Conservation (phyloP, 2,113 vertebrate genomes). For the Vulpes vulpes region DNA sequence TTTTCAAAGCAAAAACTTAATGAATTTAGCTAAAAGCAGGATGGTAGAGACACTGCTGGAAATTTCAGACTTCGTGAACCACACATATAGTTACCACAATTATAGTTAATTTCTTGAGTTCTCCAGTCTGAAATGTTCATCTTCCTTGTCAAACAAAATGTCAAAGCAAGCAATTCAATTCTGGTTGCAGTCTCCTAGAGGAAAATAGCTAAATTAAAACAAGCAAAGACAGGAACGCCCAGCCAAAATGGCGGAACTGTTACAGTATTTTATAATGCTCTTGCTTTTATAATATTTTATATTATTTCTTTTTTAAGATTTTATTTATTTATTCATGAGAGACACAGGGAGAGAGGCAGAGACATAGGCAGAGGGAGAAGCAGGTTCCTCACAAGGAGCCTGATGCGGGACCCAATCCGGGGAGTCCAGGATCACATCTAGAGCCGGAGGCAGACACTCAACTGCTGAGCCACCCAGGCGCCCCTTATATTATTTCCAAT, state of each 20-base stretch:
- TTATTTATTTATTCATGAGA: too few species aligned
- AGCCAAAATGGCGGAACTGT: background rate
- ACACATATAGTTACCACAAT: background rate
- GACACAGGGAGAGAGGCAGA: too few species aligned
- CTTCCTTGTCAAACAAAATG: constrained; percentile 43
- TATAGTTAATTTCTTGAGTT: constrained; percentile 20
- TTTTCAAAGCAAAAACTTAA: constrained; percentile 4
- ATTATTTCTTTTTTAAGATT: background rate
- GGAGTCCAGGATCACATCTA: too few species aligned
- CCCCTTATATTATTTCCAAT: background rate
- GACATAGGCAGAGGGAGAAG: too few species aligned
- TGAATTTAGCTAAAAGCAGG: constrained; percentile 8
- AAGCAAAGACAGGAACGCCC: constrained; percentile 22
- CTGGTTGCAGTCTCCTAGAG: background rate
- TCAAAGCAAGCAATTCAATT: constrained; percentile 38
- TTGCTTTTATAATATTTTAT: constrained; percentile 8
- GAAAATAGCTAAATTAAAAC: constrained; percentile 12
- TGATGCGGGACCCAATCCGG: too few species aligned
- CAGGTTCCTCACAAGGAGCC: too few species aligned
- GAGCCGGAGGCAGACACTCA: too few species aligned
- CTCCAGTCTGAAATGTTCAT: constrained; percentile 40
- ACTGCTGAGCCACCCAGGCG: too few species aligned
- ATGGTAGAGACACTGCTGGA: background rate
- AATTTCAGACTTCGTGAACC: constrained; percentile 13
- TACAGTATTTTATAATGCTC: background rate